Conservation (phyloP, 2,797 vertebrate species). For the Dryobates pubescens region DNA sequence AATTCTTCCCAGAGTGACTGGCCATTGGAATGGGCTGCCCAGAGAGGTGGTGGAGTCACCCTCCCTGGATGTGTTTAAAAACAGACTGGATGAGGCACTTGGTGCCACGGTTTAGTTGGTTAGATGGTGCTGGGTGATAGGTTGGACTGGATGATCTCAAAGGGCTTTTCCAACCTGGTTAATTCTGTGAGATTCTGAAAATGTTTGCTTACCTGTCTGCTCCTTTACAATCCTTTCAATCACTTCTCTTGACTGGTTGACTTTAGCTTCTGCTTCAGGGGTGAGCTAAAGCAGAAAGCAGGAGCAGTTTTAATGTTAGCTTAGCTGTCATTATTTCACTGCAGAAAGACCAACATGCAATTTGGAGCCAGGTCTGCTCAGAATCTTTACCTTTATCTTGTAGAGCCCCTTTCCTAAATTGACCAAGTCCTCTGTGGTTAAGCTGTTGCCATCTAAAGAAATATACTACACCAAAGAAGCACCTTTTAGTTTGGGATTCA, state of each 20-base stretch:
- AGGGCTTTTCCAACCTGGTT: no score
- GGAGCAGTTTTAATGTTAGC: not conserved
- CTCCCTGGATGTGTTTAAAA: no score
- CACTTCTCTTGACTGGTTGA: conserved; percentile 89
- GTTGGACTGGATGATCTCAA: no score
- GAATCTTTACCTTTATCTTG: conserved; percentile 92
- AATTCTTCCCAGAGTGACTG: no score
- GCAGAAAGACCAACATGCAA: not conserved
- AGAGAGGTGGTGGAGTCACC: no score
- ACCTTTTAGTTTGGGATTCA: not conserved
- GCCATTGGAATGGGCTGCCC: no score
- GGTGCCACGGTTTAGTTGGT: no score
- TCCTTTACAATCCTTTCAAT: conserved; percentile 94
- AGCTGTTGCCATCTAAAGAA: conserved; percentile 89
- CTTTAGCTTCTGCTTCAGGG: conserved; percentile 84
- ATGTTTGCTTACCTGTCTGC: conserved; percentile 83
- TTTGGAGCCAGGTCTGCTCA: not conserved
- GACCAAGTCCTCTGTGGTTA: conserved; percentile 91
- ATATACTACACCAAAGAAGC: conserved; percentile 82
- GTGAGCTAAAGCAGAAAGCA: conserved; percentile 83
- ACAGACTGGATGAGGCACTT: no score
- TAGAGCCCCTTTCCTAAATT: conserved; percentile 89
- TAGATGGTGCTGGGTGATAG: no score
- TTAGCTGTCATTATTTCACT: not conserved
- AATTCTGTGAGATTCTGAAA: not conserved